Conservation (phyloP, 2,888 invertebrate genomes). For the Tubiluchus corallicola region DNA sequence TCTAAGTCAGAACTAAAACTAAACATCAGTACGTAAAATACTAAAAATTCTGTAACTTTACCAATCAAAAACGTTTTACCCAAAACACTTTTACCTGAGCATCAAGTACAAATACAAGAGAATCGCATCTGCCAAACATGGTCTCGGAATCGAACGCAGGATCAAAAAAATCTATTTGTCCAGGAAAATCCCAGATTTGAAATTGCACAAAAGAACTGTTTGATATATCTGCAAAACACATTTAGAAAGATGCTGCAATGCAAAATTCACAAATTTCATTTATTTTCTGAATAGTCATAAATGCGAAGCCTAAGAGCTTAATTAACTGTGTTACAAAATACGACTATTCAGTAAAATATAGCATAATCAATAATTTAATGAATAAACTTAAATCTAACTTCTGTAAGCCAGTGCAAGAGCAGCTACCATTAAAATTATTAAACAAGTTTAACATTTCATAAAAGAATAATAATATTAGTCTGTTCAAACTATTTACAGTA, state of each 20-base stretch:
- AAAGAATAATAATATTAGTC: too few species aligned
- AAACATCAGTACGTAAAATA: too few species aligned
- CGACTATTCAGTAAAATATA: too few species aligned
- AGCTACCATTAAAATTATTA: too few species aligned
- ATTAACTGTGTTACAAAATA: too few species aligned
- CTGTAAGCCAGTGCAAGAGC: too few species aligned
- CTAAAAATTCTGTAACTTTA: slow-evolving; percentile 1
- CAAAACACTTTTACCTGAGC: slow-evolving; percentile 39
- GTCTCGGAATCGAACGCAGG: slow-evolving; percentile 84
- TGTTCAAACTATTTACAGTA: too few species aligned
- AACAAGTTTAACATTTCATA: too few species aligned
- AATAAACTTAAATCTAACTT: too few species aligned
- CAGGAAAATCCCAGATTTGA: slow-evolving; percentile 99
- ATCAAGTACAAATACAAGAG: slow-evolving; percentile 96
- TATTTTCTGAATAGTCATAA: background rate
- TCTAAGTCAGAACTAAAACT: too few species aligned
- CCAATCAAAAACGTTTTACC: background rate
- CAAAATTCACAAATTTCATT: background rate
- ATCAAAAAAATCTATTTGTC: slow-evolving; percentile 95
- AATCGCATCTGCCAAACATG: slow-evolving; percentile 92
- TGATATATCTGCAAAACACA: slow-evolving; percentile 59
- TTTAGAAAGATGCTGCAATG: too few species aligned
- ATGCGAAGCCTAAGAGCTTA: slow-evolving; percentile 4
- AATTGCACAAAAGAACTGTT: slow-evolving; percentile 96
- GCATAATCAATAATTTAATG: too few species aligned